Conservation (phyloP, 92 coral and sea anemone genomes). For the Galaxea fascicularis region DNA sequence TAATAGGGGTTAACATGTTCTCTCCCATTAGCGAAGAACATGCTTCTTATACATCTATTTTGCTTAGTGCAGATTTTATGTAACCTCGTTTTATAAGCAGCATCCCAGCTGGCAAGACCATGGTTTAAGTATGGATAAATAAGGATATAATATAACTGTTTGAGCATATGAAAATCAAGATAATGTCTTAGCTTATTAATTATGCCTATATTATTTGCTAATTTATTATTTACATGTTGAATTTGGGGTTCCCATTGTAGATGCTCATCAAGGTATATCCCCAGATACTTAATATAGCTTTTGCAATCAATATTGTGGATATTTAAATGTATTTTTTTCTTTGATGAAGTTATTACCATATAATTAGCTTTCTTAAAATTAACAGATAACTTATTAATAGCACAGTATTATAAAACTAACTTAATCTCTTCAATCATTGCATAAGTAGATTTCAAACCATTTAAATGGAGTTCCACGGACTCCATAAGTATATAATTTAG, state of each 20-base stretch:
- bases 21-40: not conserved
- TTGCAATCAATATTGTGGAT: not conserved
- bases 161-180: conserved; percentile 24
- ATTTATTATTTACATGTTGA: too few species aligned
- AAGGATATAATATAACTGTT: conserved; percentile 12
- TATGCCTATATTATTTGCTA: too few species aligned
- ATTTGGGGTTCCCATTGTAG: not conserved
- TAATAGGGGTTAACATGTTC: conserved; percentile 22
- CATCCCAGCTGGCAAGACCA: conserved; percentile 35
- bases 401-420: not conserved
- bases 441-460: too few species aligned
- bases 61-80: conserved; percentile 15
- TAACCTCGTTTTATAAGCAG: conserved; percentile 10
- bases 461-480: too few species aligned
- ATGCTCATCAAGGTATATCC: not conserved
- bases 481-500: too few species aligned
- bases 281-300: not conserved
- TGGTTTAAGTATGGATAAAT: conserved; percentile 15
- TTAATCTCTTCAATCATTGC: not conserved
- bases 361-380: not conserved
- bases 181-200: too few species aligned
- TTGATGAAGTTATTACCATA: not conserved
- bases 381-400: not conserved
- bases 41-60: conserved; percentile 17
- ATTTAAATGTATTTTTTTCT: not conserved